Base-by-base conservation (phyloP, 2,888 invertebrate species). In the Orthonevra nobilis region DNA sequence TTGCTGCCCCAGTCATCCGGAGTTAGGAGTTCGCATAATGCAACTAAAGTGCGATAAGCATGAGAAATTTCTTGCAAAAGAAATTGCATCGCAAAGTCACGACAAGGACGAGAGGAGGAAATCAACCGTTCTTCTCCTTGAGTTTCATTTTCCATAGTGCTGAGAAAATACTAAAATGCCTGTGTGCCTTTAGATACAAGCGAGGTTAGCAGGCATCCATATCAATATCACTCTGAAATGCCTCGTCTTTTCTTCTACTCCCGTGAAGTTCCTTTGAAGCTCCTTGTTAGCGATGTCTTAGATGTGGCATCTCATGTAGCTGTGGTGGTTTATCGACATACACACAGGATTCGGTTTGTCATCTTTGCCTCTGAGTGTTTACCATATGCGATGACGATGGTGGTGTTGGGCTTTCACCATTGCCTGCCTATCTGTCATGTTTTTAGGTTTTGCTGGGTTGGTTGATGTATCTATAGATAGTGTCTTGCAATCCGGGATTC, bases 211-310 rank as follows among this genome's bases (percentile, higher is more conserved):
- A 50, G 48, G 23, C 54, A 46, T 66, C 58, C 36, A 42, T 61
- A 60, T 70, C 69, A 44, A 52, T 70, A 44, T 52, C 58, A 14
- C 50, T 58, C n/a, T 3, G 15, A 40, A 58, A 69, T 44, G 60
- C 50, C 48, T n/a, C n/a, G n/a, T 23, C 23, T 23, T 6, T 19
- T 34, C 28, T 28, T 44, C 44, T 14, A 17, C 1, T 20, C 2
- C 12, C 34, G 26, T 34, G 28, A 9, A n/a, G 23, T 52, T n/a
- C 20, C 50, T 50, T 61, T 60, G 50, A 60, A 70, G 42, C 61
- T 60, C 17, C 32, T 50, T 60, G 32, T 48, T 19, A 69, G 60
- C 5, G 23, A 9, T 23, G 26, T 48, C 7, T 7, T 38, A 17
- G 28, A 15, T 12, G 40, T 32, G 69, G 15, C 50, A 60, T n/a